Base-by-base conservation (phyloP, 2,797 vertebrate species). In the Helarctos malayanus region DNA sequence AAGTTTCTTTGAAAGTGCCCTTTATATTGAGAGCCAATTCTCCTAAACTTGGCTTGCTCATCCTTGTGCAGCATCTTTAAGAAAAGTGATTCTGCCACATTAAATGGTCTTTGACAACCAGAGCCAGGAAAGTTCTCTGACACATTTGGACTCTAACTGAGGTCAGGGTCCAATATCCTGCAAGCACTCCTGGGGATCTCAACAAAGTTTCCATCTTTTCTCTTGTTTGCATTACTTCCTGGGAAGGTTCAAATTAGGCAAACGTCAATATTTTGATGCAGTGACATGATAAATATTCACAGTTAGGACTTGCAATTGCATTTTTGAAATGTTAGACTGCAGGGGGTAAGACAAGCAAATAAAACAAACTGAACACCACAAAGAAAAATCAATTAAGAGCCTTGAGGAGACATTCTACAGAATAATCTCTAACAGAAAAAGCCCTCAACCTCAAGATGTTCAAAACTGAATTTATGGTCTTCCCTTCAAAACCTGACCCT, bases 181-280 rank as follows among this genome's bases (percentile, higher is more conserved):
- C 97, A 97, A 95, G 78, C 97, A 96, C 89, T 86, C 88, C 38
- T 80, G 27, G 68, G 86, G 95, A 97, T 49, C 45, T 23, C 35
- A 94, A 93, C 92, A 98, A 91, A 94, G 89, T 98, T 98, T 97
- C 95, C 97, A 96, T 88, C 97, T 98, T 95, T 94, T 78, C 79
- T 95, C 78, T 95, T 98, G 91, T 97, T 99, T 98, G 97, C 94
- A 59, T 91, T 98, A 68, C 90, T 87, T 95, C 96, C 96, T 73
- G 59, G 94, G 93, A 96, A 85, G 90, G 88, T 95, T 96, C 69
- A 95, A 73, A 97, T 95, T 85, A 96, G 84, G 93, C 95, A 98
- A 94, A 38, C 75, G 71, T 97, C 97, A 97, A 90, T 95, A 88
- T 98, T 98, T 98, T 98, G 97, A 98, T 89, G 79, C 76, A 71